Base-by-base conservation (phyloP, 2,888 invertebrate genomes). In the Petrolisthes manimaculis region DNA sequence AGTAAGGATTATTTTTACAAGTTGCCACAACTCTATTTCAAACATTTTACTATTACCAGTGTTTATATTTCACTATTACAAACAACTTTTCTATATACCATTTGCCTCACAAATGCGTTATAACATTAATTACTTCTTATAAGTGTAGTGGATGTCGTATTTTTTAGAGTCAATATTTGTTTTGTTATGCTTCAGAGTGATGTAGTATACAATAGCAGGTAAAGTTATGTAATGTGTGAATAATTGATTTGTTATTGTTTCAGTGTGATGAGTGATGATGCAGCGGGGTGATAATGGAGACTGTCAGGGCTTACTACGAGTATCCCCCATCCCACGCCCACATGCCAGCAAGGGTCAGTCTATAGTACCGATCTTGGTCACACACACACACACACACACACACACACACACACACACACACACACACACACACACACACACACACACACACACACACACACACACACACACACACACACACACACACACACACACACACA, bases 301-400 rank as follows among this genome's bases (percentile, higher is more conserved):
- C 89, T 14, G 71, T 84, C 37, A 79, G 89, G 80, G 86, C 84
- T 56, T 87, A 81, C 86, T 89, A 89, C 89, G 89, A 89, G 69
- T 84, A 89, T 71, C 89, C 89, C 51, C 84, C 89, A 12, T 80
- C 89, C 75, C 89, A 89, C 61, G 89, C 89, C 84, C 84, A 80
- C 84, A 81, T 88, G 88, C 88, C 88, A 37, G 84, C 88, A 84
- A 84, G 84, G 80, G 88, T 88, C n/a, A 77, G 84, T 69, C 9
- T 56, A 69, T 51, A n/a, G n/a, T 54, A 71, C 71, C 21, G 18
- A 21, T 51, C 12, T 14, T 82, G 12, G n/a, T 9, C 9, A 1
- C n/a, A 78, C 21, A 14, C 2, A 71, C 71, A 71, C n/a, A 71
- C 71, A 71, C n/a, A 71, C 71, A 71, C 71, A 71, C 71, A 71